Evolutionary conservation across 2,888 invertebrate genomes (phyloP).

Genomic region (Leptinotarsa haldemani): DNA sequence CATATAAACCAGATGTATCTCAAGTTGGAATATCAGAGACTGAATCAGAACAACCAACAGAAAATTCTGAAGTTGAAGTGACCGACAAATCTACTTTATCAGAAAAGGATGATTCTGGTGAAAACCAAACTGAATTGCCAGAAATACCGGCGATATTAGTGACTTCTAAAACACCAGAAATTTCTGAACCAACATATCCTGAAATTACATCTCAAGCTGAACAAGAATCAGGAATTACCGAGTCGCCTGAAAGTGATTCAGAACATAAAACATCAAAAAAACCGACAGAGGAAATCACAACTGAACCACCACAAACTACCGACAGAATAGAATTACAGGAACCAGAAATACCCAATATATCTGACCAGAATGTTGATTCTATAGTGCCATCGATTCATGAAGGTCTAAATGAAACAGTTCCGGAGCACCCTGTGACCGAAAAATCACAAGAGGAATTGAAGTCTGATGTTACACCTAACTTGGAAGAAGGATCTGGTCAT

Average conservation of each 20-base stretch:
- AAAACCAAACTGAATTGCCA: constrained; percentile 28
- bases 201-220: constrained; percentile 19
- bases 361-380: not conserved
- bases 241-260: constrained; percentile 21
- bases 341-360: not conserved
- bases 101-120: not conserved
- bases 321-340: not conserved
- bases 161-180: not conserved
- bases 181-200: not conserved
- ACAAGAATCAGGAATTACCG: constrained; percentile 25
- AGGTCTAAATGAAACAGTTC: not conserved
- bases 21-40: not conserved
- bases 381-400: constrained; percentile 21
- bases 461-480: not conserved
- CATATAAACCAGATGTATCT: not conserved
- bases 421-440: not conserved
- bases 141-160: constrained; percentile 27
- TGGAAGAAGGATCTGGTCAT: not conserved
- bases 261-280: not conserved
- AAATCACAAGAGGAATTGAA: no score
- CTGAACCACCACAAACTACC: constrained; percentile 17
- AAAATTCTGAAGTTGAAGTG: not conserved
- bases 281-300: constrained; percentile 33
- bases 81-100: no score
- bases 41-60: not conserved